Evolutionary conservation across 2,888 invertebrate genomes (phyloP).

Genomic region (Acanthopleura granulata): DNA sequence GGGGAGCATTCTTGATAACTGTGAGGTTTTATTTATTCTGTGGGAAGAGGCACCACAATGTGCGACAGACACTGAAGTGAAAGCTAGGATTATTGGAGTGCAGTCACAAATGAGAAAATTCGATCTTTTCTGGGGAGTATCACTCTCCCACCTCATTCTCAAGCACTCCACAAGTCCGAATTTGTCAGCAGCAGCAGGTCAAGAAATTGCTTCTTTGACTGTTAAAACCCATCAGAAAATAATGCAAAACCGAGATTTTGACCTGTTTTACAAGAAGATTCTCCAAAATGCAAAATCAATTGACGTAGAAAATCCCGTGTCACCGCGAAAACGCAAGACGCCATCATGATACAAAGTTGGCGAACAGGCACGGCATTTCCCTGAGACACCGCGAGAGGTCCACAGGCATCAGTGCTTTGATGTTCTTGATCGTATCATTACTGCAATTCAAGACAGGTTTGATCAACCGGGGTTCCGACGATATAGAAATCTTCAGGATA

Average conservation of each 20-base stretch:
- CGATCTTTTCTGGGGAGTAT: constrained; percentile 21
- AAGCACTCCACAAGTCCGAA: constrained; percentile 18
- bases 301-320: constrained; percentile 16
- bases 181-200: constrained; percentile 20
- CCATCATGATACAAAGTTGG: constrained; percentile 4
- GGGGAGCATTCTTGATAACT: constrained; percentile 23
- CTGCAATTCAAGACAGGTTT: constrained; percentile 21
- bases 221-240: constrained; percentile 16
- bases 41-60: not conserved
- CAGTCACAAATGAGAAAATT: constrained; percentile 18
- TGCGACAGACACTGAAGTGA: constrained; percentile 9
- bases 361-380: not conserved
- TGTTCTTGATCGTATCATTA: constrained; percentile 15
- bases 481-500: constrained; percentile 19
- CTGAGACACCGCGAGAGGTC: not conserved
- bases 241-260: not conserved
- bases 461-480: constrained; percentile 21
- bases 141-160: constrained; percentile 7
- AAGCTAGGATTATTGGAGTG: constrained; percentile 7
- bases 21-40: not conserved
- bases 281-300: not conserved
- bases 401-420: constrained; percentile 10
- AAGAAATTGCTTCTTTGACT: constrained; percentile 19
- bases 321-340: constrained; percentile 3
- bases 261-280: constrained; percentile 19